Evolutionary conservation across 2,797 vertebrate genomes (phyloP).

Genomic region (Hyperoplus lanceolatus): DNA sequence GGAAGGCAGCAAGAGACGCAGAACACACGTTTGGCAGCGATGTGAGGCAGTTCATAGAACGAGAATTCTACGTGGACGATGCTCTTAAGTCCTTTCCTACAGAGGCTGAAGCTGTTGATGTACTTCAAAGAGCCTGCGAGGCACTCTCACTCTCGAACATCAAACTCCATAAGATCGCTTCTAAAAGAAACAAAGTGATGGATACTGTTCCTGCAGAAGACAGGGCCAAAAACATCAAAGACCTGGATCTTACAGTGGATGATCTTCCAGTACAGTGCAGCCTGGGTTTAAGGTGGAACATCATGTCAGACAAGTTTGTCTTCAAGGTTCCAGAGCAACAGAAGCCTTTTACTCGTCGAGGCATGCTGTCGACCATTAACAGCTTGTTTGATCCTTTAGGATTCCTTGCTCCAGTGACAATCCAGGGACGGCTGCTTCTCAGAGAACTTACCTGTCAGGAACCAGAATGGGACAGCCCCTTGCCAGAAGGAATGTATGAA

Average conservation of each 20-base stretch:
- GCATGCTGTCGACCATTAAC: not conserved
- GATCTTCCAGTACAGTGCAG: not conserved
- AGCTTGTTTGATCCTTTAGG: constrained; percentile 1
- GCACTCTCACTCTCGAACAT: not conserved
- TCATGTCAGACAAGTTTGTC: not conserved
- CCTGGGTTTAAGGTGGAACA: not conserved
- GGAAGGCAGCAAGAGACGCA: not conserved
- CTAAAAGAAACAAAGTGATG: not conserved
- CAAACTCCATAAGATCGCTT: not conserved
- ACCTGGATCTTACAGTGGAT: not conserved
- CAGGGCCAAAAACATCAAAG: not conserved
- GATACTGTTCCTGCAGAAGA: not conserved
- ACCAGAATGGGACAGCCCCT: not conserved
- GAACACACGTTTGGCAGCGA: no score
- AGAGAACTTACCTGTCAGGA: not conserved
- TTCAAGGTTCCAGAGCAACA: not conserved
- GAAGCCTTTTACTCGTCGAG: not conserved
- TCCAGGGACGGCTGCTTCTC: not conserved
- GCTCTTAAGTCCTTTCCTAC: not conserved
- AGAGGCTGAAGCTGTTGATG: not conserved
- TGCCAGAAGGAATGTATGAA: not conserved
- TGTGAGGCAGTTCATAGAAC: not conserved
- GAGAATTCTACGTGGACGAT: constrained; percentile 3
- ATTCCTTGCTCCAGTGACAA: not conserved
- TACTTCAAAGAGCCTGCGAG: not conserved